phyloP scores from a whole-genome alignment of 2,113 vertebrate genomes.

The Neopipo cinnamomea region DNA sequence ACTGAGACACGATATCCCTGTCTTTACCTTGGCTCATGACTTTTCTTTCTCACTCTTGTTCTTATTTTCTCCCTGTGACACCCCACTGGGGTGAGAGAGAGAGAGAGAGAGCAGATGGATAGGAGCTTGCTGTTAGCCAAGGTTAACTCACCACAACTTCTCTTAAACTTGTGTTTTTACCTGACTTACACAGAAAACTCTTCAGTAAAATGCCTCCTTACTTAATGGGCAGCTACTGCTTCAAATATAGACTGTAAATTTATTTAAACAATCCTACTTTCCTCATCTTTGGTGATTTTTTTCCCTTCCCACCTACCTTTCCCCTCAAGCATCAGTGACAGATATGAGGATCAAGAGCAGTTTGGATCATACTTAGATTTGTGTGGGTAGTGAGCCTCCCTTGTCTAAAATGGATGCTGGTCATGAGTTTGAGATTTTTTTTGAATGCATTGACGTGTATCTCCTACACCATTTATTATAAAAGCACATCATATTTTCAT shows the following conservation, averaged over 20 bases:
- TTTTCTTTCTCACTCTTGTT: not conserved
- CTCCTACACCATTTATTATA: not conserved
- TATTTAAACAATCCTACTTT: not conserved
- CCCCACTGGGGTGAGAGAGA: accelerated
- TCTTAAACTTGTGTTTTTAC: not conserved
- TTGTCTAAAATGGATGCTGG: not conserved
- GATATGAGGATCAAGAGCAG: not conserved
- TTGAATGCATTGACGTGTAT: not conserved
- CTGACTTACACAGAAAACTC: not conserved
- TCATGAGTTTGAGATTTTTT: not conserved
- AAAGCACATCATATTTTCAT: not conserved
- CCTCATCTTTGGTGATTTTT: not conserved
- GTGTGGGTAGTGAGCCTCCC: not conserved
- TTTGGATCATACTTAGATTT: not conserved
- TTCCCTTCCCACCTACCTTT: not conserved
- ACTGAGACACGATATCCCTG: not conserved
- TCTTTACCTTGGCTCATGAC: not conserved
- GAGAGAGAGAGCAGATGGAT: not conserved
- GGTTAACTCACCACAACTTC: not conserved
- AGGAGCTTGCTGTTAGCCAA: not conserved
- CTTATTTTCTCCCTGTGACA: not conserved
- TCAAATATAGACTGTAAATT: not conserved
- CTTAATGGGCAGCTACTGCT: not conserved
- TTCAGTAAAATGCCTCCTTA: not conserved
- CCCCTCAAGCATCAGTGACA: not conserved